Percentiles rank a stretch among this genome's conserved stretches.
Evolutionary conservation across 1,140 invertebrate genomes (phyloP).

Genomic region (Halictus rubicundus): DNA sequence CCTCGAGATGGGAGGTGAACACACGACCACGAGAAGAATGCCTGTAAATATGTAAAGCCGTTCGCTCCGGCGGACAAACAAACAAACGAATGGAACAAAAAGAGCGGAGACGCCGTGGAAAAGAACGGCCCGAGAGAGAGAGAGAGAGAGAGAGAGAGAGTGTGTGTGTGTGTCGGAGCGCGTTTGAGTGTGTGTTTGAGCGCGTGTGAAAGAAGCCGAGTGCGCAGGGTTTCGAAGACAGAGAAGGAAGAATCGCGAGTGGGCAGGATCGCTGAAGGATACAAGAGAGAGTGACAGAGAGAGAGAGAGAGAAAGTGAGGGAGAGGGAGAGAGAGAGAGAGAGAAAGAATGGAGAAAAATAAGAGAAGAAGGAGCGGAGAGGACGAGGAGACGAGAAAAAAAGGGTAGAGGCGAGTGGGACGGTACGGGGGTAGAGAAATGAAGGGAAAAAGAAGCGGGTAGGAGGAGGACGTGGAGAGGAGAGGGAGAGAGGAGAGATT

Average conservation of each 20-base stretch:
- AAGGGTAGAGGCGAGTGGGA: slow-evolving; percentile 12
- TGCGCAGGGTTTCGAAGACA: slow-evolving; percentile 15
- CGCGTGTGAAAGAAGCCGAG: slow-evolving; percentile 20
- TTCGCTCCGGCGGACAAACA: slow-evolving; percentile 54
- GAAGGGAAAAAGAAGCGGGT: neutral
- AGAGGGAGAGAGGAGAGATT: slow-evolving; percentile 40
- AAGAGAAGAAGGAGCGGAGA: slow-evolving; percentile 16
- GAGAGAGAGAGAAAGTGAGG: slow-evolving; percentile 16
- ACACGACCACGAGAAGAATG: slow-evolving; percentile 68
- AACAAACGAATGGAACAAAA: slow-evolving; percentile 16
- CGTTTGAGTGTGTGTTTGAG: slow-evolving; percentile 14
- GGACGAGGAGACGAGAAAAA: slow-evolving; percentile 11
- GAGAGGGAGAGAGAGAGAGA: neutral
- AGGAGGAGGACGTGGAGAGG: neutral
- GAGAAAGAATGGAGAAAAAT: slow-evolving; percentile 11
- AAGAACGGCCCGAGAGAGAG: slow-evolving; percentile 18
- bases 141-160: neutral
- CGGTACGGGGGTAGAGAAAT: neutral
- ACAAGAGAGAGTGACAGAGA: neutral
- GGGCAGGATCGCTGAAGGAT: slow-evolving; percentile 10
- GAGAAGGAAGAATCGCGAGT: neutral
- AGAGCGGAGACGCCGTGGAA: slow-evolving; percentile 25
- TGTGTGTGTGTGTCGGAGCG: neutral
- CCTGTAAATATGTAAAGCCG: slow-evolving; percentile 73
- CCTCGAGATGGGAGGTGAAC: slow-evolving; percentile 47